Evolutionary conservation across 2,888 invertebrate genomes (phyloP), one percentile per base, ranked within the genome.

Genomic region (Leucania comma): DNA sequence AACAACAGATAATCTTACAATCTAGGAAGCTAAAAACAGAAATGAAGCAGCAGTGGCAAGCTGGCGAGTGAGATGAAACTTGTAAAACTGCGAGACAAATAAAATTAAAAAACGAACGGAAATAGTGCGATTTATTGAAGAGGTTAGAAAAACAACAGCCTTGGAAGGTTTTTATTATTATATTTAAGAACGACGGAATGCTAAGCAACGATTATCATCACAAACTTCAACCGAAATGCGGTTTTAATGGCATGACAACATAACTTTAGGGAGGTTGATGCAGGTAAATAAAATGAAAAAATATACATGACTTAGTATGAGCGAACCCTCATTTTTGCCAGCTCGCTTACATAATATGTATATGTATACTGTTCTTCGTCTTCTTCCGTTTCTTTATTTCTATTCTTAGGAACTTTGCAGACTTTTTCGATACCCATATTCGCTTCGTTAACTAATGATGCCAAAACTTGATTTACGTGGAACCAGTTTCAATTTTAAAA

Each of bases 151-250:
- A 77, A 77, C 60, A 53, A 53, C 53, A 68, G 57, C 80, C 76
- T 75, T 77, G 75, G 53, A 53, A 58, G n/a, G 64, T 80, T 68
- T 80, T 77, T 79, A 50, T 61, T 51, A 32, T 63, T 73, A 73
- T 64, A 20, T 46, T 46, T 57, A 38, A 50, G 61, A 24, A 50
- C 48, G 35, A 35, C 29, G 48, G 66, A 76, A 66, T 75, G 42
- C 75, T 57, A 66, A 66, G 53, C 64, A 38, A 61, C 32, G 60
- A 62, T 74, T 60, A 75, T 48, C 32, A 60, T 68, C 54, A 65
- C 46, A 63, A 61, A 53, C 48, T 50, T 63, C 57, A 57, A 74
- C 59, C 26, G 51, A 46, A 63, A 67, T 60, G 46, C 38, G 22
- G 62, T 67, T 74, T 80, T 74, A 56, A 79, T 67, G 54, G 54